phyloP scores from a whole-genome alignment of 2,797 vertebrate species.

The Acomys russatus region DNA sequence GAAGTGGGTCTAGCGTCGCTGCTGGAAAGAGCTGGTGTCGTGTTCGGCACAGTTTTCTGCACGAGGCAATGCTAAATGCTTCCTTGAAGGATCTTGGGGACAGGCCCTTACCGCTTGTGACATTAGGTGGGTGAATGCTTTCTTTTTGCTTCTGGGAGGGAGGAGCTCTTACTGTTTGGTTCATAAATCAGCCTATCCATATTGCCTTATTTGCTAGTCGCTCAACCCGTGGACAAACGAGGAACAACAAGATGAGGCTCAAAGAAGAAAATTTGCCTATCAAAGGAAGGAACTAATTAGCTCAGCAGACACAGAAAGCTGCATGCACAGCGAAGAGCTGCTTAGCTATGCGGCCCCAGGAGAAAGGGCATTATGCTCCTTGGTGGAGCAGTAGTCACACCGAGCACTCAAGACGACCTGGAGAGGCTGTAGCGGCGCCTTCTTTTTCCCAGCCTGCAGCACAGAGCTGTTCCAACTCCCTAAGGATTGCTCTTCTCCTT shows the following conservation, averaged over 20 bases:
- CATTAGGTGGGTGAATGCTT: constrained; percentile 63
- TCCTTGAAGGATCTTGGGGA: constrained; percentile 54
- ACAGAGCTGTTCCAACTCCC: neutral
- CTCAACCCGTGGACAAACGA: neutral
- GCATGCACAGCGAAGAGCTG: neutral
- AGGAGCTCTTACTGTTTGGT: neutral
- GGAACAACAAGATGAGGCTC: neutral
- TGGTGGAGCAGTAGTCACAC: neutral
- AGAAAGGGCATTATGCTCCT: neutral
- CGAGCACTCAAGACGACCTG: neutral
- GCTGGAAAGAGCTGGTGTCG: constrained; percentile 19
- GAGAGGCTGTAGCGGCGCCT: neutral
- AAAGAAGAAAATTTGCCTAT: constrained; percentile 25
- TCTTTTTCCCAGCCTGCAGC: neutral
- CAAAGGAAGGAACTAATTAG: constrained; percentile 24
- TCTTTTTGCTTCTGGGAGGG: neutral
- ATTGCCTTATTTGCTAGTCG: neutral
- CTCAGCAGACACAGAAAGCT: constrained; percentile 40
- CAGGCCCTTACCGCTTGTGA: constrained; percentile 68
- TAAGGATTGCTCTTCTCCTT: neutral
- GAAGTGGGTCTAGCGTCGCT: constrained; percentile 44
- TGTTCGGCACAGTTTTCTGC: constrained; percentile 46
- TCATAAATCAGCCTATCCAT: constrained; percentile 66
- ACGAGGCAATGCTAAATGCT: constrained; percentile 57
- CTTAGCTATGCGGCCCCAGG: neutral